phyloP scores from a whole-genome alignment of 2,888 invertebrate species.

The Sphinx pinastri region DNA sequence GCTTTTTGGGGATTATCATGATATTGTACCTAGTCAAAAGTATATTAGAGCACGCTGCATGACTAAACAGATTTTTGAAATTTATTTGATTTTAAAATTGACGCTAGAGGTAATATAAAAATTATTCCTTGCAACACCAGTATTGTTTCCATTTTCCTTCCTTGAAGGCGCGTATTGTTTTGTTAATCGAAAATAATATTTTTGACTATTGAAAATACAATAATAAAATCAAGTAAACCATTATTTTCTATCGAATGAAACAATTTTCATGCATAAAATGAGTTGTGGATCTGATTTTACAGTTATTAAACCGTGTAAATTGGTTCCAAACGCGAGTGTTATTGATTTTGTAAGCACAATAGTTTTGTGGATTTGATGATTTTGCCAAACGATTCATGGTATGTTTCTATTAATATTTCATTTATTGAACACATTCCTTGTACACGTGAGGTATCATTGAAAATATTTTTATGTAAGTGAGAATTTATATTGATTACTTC shows the following conservation, averaged over 20 bases:
- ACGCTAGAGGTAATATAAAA: neutral
- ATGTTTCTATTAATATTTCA: neutral
- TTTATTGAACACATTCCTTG: neutral
- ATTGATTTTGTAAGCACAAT: slow-evolving; percentile 9
- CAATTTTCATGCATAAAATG: neutral
- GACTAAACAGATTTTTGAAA: no score
- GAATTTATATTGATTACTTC: no score
- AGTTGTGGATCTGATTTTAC: slow-evolving; percentile 3
- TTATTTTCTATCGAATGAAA: neutral
- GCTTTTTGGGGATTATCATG: no score
- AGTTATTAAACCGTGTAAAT: neutral
- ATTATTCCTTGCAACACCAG: neutral
- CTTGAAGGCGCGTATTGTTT: neutral
- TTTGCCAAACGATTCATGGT: neutral
- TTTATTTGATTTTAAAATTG: no score
- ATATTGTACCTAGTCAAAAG: no score
- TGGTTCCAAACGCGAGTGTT: neutral
- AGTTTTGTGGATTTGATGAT: neutral
- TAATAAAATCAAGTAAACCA: neutral
- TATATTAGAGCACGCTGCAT: no score
- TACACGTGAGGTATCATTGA: no score
- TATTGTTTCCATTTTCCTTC: slow-evolving; percentile 18
- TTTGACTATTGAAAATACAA: neutral
- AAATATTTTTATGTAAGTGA: no score
- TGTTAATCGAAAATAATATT: neutral